These are phyloP conservation scores for Erebia ligea DNA, from an alignment of 2,888 invertebrate genomes.

Conservation along the genomic window DNA sequence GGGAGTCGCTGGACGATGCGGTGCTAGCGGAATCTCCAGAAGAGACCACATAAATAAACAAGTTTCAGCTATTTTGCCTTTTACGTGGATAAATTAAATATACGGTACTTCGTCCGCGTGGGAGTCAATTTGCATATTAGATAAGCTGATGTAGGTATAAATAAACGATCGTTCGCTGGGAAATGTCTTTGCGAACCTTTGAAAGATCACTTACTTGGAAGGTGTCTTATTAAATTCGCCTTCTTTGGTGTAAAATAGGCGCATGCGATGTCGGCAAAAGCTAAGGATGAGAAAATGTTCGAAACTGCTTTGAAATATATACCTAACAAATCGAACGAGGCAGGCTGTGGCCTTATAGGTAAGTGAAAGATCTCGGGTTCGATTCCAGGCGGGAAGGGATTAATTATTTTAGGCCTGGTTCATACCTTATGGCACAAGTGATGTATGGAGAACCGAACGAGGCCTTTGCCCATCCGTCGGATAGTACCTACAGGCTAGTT, in stretches of 20 bases:
- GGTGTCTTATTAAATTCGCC: conserved; percentile 13
- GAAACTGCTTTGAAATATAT: background rate
- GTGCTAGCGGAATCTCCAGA: background rate
- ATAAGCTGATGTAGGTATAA: conserved; percentile 4
- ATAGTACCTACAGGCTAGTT: no score
- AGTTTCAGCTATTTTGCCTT: conserved; percentile 3
- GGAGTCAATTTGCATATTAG: conserved; percentile 17
- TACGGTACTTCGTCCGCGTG: background rate
- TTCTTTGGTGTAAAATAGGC: conserved; percentile 11
- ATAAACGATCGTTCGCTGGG: background rate
- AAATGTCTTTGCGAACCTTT: background rate
- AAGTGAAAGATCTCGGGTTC: no score
- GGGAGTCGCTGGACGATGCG: background rate
- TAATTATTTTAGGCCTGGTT: no score
- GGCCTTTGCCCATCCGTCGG: no score
- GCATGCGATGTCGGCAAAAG: background rate
- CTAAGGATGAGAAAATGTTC: background rate
- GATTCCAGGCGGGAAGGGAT: no score
- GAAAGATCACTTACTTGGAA: conserved; percentile 8
- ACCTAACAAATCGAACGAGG: background rate
- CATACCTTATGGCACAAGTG: no score
- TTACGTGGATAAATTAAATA: conserved; percentile 1
- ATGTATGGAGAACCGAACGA: no score
- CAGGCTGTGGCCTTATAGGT: background rate
- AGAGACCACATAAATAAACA: background rate